Conservation (phyloP, 2,797 vertebrate genomes). For the Falco novaeseelandiae region DNA sequence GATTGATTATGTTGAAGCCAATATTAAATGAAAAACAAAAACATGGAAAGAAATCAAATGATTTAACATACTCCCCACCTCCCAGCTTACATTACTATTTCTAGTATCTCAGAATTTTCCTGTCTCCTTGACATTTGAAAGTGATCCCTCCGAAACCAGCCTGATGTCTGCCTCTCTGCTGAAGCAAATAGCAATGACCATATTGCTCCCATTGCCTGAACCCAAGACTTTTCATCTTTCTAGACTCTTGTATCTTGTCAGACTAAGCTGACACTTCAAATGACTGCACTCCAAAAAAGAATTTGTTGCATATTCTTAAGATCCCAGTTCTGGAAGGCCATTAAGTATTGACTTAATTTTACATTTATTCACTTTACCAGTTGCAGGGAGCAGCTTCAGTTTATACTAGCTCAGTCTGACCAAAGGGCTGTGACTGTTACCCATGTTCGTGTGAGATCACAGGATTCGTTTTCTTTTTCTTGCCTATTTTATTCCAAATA, state of each 20-base stretch:
- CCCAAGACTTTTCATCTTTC: neutral
- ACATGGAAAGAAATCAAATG: neutral
- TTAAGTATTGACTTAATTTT: neutral
- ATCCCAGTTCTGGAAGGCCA: neutral
- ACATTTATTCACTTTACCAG: neutral
- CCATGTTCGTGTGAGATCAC: slow-evolving; percentile 16
- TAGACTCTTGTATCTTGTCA: slow-evolving; percentile 1
- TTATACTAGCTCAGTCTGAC: neutral
- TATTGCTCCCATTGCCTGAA: neutral
- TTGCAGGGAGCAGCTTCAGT: neutral
- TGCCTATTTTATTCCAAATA: slow-evolving; percentile 30
- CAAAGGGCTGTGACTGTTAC: neutral
- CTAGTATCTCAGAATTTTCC: neutral
- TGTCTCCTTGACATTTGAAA: slow-evolving; percentile 26
- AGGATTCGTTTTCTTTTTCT: neutral
- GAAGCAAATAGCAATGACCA: neutral
- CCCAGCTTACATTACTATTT: neutral
- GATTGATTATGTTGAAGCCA: neutral
- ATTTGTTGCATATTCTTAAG: neutral
- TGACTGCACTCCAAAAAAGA: neutral
- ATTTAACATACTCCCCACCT: neutral
- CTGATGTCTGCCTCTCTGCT: neutral
- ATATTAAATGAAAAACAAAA: slow-evolving; percentile 14
- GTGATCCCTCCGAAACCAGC: neutral
- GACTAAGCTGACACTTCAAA: neutral